Evolutionary conservation across 2,888 invertebrate genomes (phyloP), one percentile per base, ranked within the genome.

Genomic region (Tipula confusa): DNA sequence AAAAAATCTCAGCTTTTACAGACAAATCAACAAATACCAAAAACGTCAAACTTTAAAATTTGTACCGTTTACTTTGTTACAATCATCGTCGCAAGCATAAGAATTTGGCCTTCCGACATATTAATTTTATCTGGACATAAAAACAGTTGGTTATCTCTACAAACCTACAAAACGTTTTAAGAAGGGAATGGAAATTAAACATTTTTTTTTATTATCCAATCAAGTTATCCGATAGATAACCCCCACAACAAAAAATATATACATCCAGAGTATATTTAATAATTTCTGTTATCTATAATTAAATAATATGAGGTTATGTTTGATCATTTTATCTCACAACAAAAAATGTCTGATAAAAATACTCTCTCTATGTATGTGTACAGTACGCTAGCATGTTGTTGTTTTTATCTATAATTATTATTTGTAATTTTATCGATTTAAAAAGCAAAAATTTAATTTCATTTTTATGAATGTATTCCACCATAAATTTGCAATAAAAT

Each of bases 301-400:
- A 64, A 64, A 64, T 64, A 64, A 64, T 64, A 64, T 64, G 64
- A 64, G 64, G 64, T 64, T 64, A 64, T 64, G 64, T 64, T 64
- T 64, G 64, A 64, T 64, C 64, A 64, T 24, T 64, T 64, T 64
- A 64, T 64, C 64, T 64, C 64, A 18, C 9, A 64, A 64, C 2
- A 64, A 24, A n/a, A n/a, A 64, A 24, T 24, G 18, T 64, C 18
- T 9, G 64, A 64, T 64, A 64, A 64, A 64, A 64, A 18, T 24
- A 9, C 1, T 24, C 1, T 64, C 15, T 48, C 3, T 48, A 24
- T 64, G 24, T 64, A 24, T 64, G 18, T 64, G 64, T 64, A n/a
- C n/a, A n/a, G 64, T 24, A 64, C 64, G 24, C n/a, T n/a, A 64
- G 24, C 24, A 64, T 64, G 11, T 24, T 64, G 24, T 7, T 18